phyloP scores from a whole-genome alignment of 2,888 invertebrate species.

The Tridacna crocea region DNA sequence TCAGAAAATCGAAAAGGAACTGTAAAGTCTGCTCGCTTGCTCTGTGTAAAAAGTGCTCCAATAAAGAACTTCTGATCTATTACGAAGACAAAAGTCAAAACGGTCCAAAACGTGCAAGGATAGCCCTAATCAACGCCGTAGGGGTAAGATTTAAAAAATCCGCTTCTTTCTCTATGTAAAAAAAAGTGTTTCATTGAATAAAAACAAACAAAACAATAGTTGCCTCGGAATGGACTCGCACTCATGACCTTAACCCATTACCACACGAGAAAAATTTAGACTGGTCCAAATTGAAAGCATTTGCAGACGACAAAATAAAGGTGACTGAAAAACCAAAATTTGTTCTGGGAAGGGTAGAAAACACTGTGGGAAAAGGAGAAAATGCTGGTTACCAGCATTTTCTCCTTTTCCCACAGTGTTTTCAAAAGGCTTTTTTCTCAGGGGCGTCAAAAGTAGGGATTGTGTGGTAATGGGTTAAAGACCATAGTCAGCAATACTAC shows the following conservation, averaged over 20 bases:
- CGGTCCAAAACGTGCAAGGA: neutral
- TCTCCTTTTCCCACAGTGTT: no score
- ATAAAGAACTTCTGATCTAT: constrained; percentile 38
- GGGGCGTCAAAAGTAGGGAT: no score
- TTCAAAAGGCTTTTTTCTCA: no score
- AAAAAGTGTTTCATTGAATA: neutral
- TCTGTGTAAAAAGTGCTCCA: constrained; percentile 43
- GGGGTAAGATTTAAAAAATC: constrained; percentile 9
- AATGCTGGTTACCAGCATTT: no score
- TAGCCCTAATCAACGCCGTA: constrained; percentile 22
- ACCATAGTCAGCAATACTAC: no score
- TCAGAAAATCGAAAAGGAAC: constrained; percentile 38
- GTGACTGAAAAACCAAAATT: no score
- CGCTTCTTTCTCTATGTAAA: neutral
- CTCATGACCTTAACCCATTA: neutral
- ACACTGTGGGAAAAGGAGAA: no score
- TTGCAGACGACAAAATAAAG: no score
- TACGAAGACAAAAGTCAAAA: constrained; percentile 12
- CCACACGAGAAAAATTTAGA: no score
- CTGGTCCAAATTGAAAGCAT: no score
- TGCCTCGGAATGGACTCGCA: neutral
- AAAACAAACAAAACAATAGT: neutral
- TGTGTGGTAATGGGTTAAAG: no score
- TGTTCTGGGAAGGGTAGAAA: no score
- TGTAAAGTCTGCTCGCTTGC: constrained; percentile 51